Evolutionary conservation across 2,888 invertebrate genomes (phyloP), one percentile per base, ranked within the genome.

Genomic region (Philaethria dido): DNA sequence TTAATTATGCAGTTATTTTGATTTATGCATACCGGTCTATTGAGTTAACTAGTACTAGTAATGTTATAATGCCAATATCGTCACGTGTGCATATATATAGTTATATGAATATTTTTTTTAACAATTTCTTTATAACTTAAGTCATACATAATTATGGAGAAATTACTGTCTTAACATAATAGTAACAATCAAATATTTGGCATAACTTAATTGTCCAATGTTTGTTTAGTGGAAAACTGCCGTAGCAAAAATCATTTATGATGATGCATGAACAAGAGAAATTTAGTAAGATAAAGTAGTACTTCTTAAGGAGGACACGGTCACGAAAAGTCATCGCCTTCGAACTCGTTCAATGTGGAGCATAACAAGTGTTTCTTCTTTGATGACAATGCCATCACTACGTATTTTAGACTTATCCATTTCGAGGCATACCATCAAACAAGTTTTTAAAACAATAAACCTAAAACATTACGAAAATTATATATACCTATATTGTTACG

Each of bases 211-310:
- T 66, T 65, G 44, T 47, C 63, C 60, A 64, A 63, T 59, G 62
- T 62, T 68, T 39, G 74, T 59, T 42, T 75, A 78, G 75, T 78
- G 80, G 85, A 89, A 84, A 89, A 89, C 88, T 90, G 91, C 87
- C 91, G 87, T 84, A 81, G 85, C 82, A 78, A 75, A 90, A 89
- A 89, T 91, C 91, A 88, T 90, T 87, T 84, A 82, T 84, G 88
- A 86, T 88, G 88, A 86, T 90, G 89, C 88, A 88, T 85, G 88
- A 88, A 87, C 87, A 87, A 85, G 87, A 89, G 90, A 91, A 92
- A 92, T 92, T 92, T 81, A 88, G 88, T 83, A 82, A 88, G 89
- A 88, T 87, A 86, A 88, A 86, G 86, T 87, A 85, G 86, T 83
- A 84, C 84, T 87, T 82, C 82, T 74, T 86, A 89, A 90, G 86